Evolutionary conservation across 92 coral and sea anemone genomes (phyloP), one percentile per base, ranked within the genome.

Genomic region (Scolanthus callimorphus): DNA sequence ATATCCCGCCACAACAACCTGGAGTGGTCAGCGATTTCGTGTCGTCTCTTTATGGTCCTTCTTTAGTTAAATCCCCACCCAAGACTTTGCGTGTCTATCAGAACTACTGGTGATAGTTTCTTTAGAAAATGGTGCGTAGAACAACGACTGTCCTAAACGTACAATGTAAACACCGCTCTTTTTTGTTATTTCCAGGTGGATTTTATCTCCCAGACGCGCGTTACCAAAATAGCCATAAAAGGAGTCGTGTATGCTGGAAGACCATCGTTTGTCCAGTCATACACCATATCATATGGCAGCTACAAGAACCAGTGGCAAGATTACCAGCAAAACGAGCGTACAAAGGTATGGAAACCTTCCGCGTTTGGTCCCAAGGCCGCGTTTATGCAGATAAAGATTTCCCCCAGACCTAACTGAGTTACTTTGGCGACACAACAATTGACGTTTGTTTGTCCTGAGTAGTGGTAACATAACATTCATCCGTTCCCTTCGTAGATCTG

Each of bases 401-500:
- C n/a, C n/a, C n/a, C n/a, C n/a, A n/a, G n/a, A n/a, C n/a, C n/a
- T n/a, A n/a, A n/a, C n/a, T n/a, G n/a, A n/a, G n/a, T n/a, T n/a
- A n/a, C n/a, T n/a, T n/a, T n/a, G n/a, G n/a, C n/a, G n/a, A n/a
- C n/a, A n/a, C n/a, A n/a, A n/a, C n/a, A n/a, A n/a, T n/a, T n/a
- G n/a, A n/a, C n/a, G n/a, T n/a, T n/a, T n/a, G n/a, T n/a, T n/a
- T n/a, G n/a, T n/a, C n/a, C n/a, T n/a, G n/a, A n/a, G n/a, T n/a
- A n/a, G n/a, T n/a, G n/a, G n/a, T n/a, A n/a, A n/a, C n/a, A n/a
- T n/a, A n/a, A n/a, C n/a, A n/a, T n/a, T n/a, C n/a, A n/a, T n/a
- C n/a, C n/a, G n/a, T n/a, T 34, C 15, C 41, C 41, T 6, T 15
- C 17, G 12, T 56, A 84, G 87, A 67, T 73, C 21, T 72, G 78